Conservation (phyloP, 2,797 vertebrate genomes). For the Myotis myotis region DNA sequence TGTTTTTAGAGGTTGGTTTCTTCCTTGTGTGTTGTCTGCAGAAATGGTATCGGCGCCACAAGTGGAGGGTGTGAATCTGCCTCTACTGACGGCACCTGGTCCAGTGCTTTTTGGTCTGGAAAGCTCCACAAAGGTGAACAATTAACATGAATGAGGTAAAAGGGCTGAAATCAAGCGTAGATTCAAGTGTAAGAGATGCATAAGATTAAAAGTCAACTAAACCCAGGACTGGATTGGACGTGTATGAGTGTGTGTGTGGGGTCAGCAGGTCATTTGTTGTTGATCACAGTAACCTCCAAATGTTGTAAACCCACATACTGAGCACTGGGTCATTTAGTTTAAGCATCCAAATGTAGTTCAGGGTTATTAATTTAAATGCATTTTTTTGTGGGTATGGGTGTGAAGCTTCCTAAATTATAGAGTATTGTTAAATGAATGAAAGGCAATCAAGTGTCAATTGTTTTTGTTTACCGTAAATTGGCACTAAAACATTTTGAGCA, state of each 20-base stretch:
- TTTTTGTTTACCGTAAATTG: background rate
- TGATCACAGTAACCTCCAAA: background rate
- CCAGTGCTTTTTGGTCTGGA: background rate
- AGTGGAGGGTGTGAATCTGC: background rate
- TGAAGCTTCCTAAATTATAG: background rate
- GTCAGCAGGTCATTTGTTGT: background rate
- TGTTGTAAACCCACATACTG: background rate
- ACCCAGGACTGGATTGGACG: background rate
- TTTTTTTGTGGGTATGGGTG: background rate
- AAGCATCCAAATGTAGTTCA: background rate
- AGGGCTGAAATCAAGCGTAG: background rate
- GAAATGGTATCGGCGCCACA: background rate
- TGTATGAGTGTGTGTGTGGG: too few species aligned
- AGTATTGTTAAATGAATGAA: background rate
- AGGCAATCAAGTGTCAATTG: background rate
- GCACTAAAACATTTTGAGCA: background rate
- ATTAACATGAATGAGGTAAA: background rate
- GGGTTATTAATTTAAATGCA: background rate
- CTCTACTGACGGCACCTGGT: background rate
- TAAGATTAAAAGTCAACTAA: background rate
- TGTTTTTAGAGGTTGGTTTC: background rate
- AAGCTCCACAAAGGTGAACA: background rate
- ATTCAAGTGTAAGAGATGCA: background rate
- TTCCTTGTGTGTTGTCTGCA: background rate
- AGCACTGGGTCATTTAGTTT: background rate